Evolutionary conservation across 92 coral and sea anemone species (phyloP).

Genomic region (Phymanthus crucifer): DNA sequence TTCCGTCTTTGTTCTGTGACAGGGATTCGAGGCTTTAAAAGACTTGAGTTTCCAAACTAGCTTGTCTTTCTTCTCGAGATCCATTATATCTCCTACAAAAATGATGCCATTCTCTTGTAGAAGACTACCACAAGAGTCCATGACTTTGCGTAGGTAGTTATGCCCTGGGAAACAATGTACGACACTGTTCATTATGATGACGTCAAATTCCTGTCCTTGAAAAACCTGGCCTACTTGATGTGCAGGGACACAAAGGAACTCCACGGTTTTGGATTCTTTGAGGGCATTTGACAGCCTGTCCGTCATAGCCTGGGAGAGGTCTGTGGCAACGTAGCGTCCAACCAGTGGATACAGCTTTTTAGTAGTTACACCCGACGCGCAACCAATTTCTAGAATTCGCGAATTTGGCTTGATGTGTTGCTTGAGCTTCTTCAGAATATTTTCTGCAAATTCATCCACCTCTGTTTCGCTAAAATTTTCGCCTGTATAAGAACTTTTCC

Average conservation of each 20-base stretch:
- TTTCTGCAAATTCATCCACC: neutral
- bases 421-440: neutral
- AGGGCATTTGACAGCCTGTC: neutral
- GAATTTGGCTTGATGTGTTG: neutral
- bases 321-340: constrained; percentile 3
- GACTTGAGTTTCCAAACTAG: neutral
- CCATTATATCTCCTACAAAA: constrained; percentile 1
- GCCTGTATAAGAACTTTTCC: neutral
- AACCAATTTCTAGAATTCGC: neutral
- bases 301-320: neutral
- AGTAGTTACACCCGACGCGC: neutral
- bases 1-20: neutral
- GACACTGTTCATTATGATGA: neutral
- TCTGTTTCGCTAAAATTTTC: neutral
- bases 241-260: neutral
- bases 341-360: neutral
- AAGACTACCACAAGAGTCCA: neutral
- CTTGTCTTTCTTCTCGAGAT: neutral
- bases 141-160: neutral
- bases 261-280: neutral
- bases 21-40: neutral
- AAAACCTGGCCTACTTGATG: constrained; percentile 1
- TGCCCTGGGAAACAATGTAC: neutral
- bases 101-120: neutral
- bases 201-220: neutral